Evolutionary conservation across 2,797 vertebrate genomes (phyloP).

Genomic region (Cuniculus paca): DNA sequence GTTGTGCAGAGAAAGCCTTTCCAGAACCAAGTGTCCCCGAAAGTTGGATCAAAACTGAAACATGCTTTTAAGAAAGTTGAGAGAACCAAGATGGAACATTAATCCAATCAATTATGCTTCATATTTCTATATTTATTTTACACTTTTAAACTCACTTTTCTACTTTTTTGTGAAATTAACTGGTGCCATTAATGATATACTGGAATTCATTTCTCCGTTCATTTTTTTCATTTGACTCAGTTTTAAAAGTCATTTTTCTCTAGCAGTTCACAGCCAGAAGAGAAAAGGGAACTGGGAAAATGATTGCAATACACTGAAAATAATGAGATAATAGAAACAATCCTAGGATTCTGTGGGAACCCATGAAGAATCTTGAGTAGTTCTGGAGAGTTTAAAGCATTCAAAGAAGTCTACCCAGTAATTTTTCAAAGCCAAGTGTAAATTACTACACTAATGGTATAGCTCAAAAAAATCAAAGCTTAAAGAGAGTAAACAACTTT

Average conservation of each 20-base stretch:
- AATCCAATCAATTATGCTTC: not conserved
- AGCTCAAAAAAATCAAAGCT: not conserved
- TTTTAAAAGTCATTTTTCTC: not conserved
- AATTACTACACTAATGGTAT: not conserved
- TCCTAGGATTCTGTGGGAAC: not conserved
- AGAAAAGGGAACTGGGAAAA: not conserved
- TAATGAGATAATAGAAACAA: not conserved
- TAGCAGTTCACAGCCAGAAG: not conserved
- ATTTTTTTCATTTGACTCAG: conserved; percentile 2
- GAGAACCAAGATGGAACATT: not conserved
- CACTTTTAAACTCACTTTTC: not conserved
- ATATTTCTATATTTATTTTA: not conserved
- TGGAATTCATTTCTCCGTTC: not conserved
- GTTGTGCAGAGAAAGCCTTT: not conserved
- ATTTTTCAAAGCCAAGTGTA: not conserved
- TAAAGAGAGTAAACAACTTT: not conserved
- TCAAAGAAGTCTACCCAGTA: not conserved
- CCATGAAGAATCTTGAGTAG: not conserved
- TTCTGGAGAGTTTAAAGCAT: not conserved
- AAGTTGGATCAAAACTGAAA: not conserved
- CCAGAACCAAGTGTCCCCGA: not conserved
- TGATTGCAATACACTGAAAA: not conserved
- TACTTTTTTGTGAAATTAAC: not conserved
- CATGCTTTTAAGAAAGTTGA: not conserved
- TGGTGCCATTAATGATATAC: not conserved